Percentiles rank a stretch among this genome's conserved stretches.
phyloP scores from a whole-genome alignment of 92 coral and sea anemone species.

The Chrysogorgia sp. region DNA sequence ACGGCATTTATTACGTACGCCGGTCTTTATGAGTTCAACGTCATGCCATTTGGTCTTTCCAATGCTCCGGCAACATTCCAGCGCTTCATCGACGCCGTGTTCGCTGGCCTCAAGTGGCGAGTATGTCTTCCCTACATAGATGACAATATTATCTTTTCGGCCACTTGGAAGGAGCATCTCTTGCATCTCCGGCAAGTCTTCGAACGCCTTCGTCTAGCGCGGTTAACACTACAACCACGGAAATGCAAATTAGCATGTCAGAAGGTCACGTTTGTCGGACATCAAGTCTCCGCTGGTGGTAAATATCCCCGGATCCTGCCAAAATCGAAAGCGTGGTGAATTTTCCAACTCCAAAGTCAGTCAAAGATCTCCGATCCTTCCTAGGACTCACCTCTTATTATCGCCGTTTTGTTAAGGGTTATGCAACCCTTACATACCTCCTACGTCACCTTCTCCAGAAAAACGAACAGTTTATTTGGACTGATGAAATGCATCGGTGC shows the following conservation, averaged over 20 bases:
- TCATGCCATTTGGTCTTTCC: conserved; percentile 20
- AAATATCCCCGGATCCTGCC: conserved; percentile 41
- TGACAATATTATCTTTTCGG: conserved; percentile 12
- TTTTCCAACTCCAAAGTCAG: conserved; percentile 62
- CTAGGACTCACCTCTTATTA: conserved; percentile 66
- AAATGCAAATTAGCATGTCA: conserved; percentile 60
- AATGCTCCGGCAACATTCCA: conserved; percentile 31
- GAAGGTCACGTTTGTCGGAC: conserved; percentile 65
- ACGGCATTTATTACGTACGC: neutral
- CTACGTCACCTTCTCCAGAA: conserved; percentile 45
- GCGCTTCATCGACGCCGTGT: conserved; percentile 36
- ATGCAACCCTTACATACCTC: conserved; percentile 60
- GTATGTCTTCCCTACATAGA: conserved; percentile 28
- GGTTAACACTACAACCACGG: conserved; percentile 17
- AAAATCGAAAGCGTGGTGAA: conserved; percentile 56
- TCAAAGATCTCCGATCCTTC: conserved; percentile 62
- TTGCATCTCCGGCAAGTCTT: conserved; percentile 26
- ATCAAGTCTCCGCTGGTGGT: conserved; percentile 39
- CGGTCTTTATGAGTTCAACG: conserved; percentile 2
- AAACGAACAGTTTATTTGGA: conserved; percentile 2
- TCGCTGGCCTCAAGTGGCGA: conserved; percentile 19
- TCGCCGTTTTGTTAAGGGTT: conserved; percentile 56
- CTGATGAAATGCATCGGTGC: neutral
- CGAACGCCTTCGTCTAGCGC: conserved; percentile 11
- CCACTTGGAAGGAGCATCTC: conserved; percentile 7